Evolutionary conservation across 2,113 vertebrate species (phyloP), one percentile per base, ranked within the genome.

Genomic region (Prinia subflava): DNA sequence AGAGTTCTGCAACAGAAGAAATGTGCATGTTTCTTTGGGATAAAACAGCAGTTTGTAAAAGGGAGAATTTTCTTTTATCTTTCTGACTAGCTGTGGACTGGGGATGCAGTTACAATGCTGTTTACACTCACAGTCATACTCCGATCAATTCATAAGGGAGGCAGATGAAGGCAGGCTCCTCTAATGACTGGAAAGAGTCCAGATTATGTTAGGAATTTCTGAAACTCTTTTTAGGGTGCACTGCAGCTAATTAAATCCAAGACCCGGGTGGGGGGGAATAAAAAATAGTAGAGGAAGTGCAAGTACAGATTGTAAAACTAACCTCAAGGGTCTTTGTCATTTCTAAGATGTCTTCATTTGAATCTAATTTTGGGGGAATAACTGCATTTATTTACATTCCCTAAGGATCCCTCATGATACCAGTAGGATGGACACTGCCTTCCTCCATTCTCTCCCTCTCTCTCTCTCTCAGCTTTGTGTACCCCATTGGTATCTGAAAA

Each of bases 181-280:
- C 73, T 94, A 94, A 96, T 74, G 81, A 92, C 91, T 95, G 87
- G 79, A 82, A 95, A 87, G 76, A 75, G 77, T 93, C 90, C 78
- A 79, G 53, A 76, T 31, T 91, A 92, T 59, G 52, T 27, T 44
- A 95, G 82, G 94, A 95, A 94, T 92, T 90, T 89, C 75, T 92
- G 56, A 83, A 84, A 76, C 64, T 79, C 80, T 52, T 94, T 83
- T 88, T 84, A 91, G 78, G n/a, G 90, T 91, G 41, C 65, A 62
- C 47, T 67, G 9, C 15, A 86, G 91, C 94, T 97, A 93, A 97
- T 97, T 97, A 97, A 97, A 96, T 94, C 67, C 37, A 64, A 78
- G 39, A 39, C 39, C 39, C 11, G 39, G 41, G 63, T 60, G 18
- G 19, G 44, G 41, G 41, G 47, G 21, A 52, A 77, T 31, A 56